Conservation (phyloP, 2,113 vertebrate genomes). For the pig (Sus scrofa) region DNA sequence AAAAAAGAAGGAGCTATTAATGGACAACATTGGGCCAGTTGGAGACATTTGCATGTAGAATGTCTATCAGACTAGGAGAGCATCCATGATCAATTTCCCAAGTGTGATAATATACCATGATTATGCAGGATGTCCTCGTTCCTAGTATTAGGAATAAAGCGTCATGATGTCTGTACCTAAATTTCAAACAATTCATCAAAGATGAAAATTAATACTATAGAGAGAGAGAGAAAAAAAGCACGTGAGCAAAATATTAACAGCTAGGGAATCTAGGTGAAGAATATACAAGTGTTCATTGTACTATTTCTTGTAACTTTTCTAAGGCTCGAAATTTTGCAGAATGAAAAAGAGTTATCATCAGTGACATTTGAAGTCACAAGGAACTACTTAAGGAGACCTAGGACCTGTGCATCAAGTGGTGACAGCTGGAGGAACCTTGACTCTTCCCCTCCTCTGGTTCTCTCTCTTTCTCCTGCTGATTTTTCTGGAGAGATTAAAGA, state of each 20-base stretch:
- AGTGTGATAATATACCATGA: background rate
- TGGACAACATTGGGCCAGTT: background rate
- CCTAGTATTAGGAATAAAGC: background rate
- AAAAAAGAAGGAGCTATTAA: background rate
- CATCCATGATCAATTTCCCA: background rate
- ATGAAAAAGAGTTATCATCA: background rate
- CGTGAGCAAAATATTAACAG: background rate
- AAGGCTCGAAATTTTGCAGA: background rate
- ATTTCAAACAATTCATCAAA: background rate
- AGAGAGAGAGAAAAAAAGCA: background rate
- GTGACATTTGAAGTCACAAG: background rate
- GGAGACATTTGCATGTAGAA: background rate
- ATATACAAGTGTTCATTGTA: background rate
- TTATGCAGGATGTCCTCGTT: background rate
- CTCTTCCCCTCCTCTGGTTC: no score
- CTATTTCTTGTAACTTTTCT: background rate
- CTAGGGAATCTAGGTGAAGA: background rate
- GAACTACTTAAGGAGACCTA: background rate
- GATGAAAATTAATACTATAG: background rate
- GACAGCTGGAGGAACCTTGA: background rate
- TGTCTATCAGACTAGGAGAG: background rate
- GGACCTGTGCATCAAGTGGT: background rate
- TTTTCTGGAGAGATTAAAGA: background rate
- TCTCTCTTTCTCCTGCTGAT: background rate
- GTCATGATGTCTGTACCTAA: background rate